Evolutionary conservation across 2,797 vertebrate genomes (phyloP).

Genomic region (Podargus strigoides): DNA sequence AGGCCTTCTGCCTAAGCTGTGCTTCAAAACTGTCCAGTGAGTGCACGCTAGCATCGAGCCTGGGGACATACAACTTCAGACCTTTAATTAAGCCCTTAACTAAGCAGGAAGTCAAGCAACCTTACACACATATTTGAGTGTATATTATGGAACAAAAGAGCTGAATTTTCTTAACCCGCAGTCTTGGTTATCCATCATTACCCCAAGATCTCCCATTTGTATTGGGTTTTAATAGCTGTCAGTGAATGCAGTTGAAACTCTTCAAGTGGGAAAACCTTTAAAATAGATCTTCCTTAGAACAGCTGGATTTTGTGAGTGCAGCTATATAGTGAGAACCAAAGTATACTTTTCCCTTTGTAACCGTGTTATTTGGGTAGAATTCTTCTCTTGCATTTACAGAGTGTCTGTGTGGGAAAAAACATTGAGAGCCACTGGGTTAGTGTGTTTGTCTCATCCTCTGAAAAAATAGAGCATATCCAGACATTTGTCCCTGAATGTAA

Average conservation of each 20-base stretch:
- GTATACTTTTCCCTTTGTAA: not conserved
- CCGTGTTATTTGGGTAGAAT: not conserved
- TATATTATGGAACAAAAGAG: not conserved
- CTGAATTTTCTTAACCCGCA: not conserved
- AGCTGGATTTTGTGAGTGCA: not conserved
- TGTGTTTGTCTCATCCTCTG: not conserved
- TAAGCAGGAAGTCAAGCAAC: not conserved
- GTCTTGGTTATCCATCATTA: not conserved
- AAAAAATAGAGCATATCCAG: not conserved
- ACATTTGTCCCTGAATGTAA: not conserved
- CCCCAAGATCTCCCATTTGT: not conserved
- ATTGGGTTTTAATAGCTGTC: not conserved
- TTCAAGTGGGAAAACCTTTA: not conserved
- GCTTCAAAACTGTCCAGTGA: not conserved
- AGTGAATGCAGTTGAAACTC: not conserved
- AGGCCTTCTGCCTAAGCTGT: not conserved
- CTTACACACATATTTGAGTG: not conserved
- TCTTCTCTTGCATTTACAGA: not conserved
- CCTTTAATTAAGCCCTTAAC: not conserved
- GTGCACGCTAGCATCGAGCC: accelerated
- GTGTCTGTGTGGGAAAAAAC: not conserved
- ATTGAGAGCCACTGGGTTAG: not conserved
- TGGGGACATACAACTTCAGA: not conserved
- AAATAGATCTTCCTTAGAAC: not conserved
- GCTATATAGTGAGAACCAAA: not conserved